A percentile compares a stretch with the other conserved stretches of the same genome.
Evolutionary conservation across 2,113 vertebrate species (phyloP).

Genomic region (Balaeniceps rex): DNA sequence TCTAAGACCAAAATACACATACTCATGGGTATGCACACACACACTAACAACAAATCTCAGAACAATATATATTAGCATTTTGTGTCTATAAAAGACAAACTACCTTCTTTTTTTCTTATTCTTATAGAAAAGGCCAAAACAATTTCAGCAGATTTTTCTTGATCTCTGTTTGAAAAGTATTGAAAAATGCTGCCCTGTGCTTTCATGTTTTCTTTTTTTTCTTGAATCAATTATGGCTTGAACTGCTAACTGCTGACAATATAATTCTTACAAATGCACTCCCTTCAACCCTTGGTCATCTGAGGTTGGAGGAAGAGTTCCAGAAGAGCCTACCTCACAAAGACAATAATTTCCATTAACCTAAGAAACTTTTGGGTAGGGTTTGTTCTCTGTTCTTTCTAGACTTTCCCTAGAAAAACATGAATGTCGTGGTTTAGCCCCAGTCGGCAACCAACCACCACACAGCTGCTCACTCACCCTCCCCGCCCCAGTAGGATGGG

Average conservation of each 20-base stretch:
- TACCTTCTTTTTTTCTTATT: not conserved
- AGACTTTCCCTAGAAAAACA: not conserved
- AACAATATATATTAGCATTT: not conserved
- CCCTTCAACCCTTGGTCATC: not conserved
- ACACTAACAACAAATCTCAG: not conserved
- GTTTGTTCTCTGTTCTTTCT: not conserved
- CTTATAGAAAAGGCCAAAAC: not conserved
- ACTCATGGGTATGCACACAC: fast-evolving
- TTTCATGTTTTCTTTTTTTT: not conserved
- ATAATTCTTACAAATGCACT: not conserved
- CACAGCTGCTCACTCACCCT: no score
- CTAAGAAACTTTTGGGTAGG: not conserved
- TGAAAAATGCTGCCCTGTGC: not conserved
- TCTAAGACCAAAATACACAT: not conserved
- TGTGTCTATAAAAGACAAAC: not conserved
- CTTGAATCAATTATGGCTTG: not conserved
- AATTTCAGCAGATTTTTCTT: not conserved
- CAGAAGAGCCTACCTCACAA: not conserved
- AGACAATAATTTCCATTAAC: not conserved
- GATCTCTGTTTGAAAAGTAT: not conserved
- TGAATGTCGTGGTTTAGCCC: no score
- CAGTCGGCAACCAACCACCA: no score
- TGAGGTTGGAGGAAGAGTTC: not conserved
- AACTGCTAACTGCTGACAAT: not conserved
- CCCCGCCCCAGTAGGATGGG: no score